phyloP scores from a whole-genome alignment of 2,113 vertebrate species.

The Choloepus hoffmanni region DNA sequence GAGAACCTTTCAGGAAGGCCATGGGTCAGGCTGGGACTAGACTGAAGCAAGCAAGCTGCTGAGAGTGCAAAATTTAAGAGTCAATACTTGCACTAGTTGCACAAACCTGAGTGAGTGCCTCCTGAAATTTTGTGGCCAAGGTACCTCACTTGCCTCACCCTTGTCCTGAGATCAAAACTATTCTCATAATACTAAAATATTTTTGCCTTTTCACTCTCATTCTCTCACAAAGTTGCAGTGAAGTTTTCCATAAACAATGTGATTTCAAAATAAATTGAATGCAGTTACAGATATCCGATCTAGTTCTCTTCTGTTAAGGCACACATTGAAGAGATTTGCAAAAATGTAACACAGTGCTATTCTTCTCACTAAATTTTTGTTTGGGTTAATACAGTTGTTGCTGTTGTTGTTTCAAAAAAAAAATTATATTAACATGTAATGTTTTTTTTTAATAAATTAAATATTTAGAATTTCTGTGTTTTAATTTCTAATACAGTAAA shows the following conservation, averaged over 20 bases:
- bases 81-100: neutral
- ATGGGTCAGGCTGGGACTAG: neutral
- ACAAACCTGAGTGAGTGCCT: neutral
- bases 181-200: neutral
- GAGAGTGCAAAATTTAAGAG: neutral
- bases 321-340: neutral
- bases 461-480: conserved; percentile 26
- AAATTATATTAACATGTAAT: neutral
- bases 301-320: neutral
- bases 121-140: neutral
- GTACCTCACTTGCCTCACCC: neutral
- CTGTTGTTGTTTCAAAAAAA: neutral
- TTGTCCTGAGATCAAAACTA: neutral
- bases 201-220: neutral
- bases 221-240: neutral
- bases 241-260: neutral
- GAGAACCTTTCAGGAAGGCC: no score
- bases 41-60: neutral
- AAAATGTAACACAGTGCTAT: no score
- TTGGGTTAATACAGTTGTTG: neutral
- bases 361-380: neutral
- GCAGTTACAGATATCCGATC: neutral
- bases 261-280: neutral
- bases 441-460: neutral
- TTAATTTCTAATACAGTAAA: conserved; percentile 38